phyloP scores from a whole-genome alignment of 2,888 invertebrate genomes.

The Drosophila kuntzei region DNA sequence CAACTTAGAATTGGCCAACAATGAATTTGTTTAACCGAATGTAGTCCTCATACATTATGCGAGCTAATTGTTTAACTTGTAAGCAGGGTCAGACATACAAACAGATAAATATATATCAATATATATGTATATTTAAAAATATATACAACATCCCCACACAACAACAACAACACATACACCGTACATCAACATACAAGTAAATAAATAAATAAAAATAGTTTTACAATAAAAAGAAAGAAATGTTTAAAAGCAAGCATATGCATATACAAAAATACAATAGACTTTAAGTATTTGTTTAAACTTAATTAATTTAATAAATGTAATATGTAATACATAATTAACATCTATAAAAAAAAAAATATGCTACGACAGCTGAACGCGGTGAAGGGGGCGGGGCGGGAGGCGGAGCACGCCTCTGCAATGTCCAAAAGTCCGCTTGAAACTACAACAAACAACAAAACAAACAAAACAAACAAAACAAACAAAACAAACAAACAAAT shows the following conservation, averaged over 20 bases:
- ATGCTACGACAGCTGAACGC: slow-evolving; percentile 50
- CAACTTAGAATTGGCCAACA: slow-evolving; percentile 38
- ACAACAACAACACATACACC: slow-evolving; percentile 21
- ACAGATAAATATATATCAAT: slow-evolving; percentile 10
- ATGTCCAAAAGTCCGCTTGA: slow-evolving; percentile 64
- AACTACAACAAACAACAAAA: slow-evolving; percentile 64
- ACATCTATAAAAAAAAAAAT: too few relatives aligned
- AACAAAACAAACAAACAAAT: slow-evolving; percentile 67
- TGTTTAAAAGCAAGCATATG: slow-evolving; percentile 37
- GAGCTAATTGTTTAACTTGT: slow-evolving; percentile 72
- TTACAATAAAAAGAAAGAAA: slow-evolving; percentile 24
- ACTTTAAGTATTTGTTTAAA: slow-evolving; percentile 78
- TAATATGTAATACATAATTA: slow-evolving; percentile 67
- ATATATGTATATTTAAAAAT: slow-evolving; percentile 14
- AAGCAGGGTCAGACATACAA: slow-evolving; percentile 47
- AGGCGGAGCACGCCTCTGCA: slow-evolving; percentile 42
- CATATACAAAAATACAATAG: slow-evolving; percentile 63
- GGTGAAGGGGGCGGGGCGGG: slow-evolving; percentile 20
- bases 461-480: slow-evolving; percentile 63
- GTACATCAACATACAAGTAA: slow-evolving; percentile 9
- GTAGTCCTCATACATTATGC: slow-evolving; percentile 73
- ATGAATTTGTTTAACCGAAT: slow-evolving; percentile 68
- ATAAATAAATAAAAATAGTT: slow-evolving; percentile 30
- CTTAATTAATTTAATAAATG: slow-evolving; percentile 74
- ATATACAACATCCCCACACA: too few relatives aligned